These are phyloP conservation scores for Hypomecis punctinalis DNA, from an alignment of 2,888 invertebrate species.

Conservation along the genomic window DNA sequence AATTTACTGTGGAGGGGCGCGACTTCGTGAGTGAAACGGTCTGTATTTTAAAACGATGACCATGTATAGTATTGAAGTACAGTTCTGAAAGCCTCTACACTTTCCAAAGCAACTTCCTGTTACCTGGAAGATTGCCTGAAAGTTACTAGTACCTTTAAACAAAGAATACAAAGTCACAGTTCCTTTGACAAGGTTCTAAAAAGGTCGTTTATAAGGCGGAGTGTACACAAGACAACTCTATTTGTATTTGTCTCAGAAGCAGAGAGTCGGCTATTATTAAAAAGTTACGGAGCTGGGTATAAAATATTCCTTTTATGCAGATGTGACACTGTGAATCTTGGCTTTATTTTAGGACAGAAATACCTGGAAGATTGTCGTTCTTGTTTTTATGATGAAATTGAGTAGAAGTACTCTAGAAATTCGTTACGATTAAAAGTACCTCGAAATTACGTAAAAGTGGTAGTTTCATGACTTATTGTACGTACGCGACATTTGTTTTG, in stretches of 20 bases:
- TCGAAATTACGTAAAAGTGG: no score
- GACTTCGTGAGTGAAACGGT: no score
- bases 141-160: no score
- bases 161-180: neutral
- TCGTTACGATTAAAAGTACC: no score
- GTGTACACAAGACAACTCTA: conserved; percentile 52
- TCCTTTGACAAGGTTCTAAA: conserved; percentile 10
- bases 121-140: no score
- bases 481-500: no score
- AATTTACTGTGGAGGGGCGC: no score
- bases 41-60: no score
- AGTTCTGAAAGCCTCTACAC: no score
- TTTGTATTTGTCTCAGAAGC: conserved; percentile 54
- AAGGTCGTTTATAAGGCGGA: conserved; percentile 38
- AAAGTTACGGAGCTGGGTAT: conserved; percentile 45
- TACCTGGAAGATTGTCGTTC: neutral
- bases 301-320: conserved; percentile 37
- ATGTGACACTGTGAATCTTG: conserved; percentile 34
- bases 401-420: neutral
- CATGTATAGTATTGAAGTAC: no score
- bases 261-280: conserved; percentile 58
- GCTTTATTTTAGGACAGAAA: conserved; percentile 26
- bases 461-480: no score
- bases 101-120: no score
- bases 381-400: neutral